Base-by-base conservation (phyloP, 1,140 invertebrate species). In the Zaprionus gabonicus region DNA sequence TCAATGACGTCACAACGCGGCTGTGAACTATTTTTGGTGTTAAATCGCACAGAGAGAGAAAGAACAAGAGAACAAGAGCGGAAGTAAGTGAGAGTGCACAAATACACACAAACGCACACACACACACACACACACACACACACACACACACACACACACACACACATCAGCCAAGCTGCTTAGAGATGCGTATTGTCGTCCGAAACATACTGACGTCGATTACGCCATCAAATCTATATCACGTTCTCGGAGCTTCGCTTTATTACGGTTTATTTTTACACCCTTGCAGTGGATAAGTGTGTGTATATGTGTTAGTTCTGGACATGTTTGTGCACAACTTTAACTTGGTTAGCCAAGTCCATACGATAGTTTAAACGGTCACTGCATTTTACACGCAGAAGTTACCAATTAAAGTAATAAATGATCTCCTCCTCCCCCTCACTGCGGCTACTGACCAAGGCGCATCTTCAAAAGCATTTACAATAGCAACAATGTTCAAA, bases 1-100 rank as follows among this genome's bases (percentile, higher is more conserved):
- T 68, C 76, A 88, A 90, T 88, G 84, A 88, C 84, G 84, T 90
- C 84, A 88, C 84, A 85, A 78, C 78, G 71, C 71, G 71, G 60
- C 73, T 69, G 56, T 51, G 62, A 17, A 63, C 63, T 55, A 60
- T 56, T 23, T 51, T 51, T 51, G 46, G 46, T 51, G 46, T 51
- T 51, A 25, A 51, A 25, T 23, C 41, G 10, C 17, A 51, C 20
- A 51, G 46, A 25, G 46, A 49, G 46, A 23, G 44, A 49, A n/a
- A 20, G 44, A 20, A 15, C 2, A 20, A 51, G 46, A 49, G 20
- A 51, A 6, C 2, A 9, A 51, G 46, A 51, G 46, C 46, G 23
- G 46, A 51, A 51, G 20, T 7, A n/a, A 51, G 46, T 51, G 46
- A 51, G 46, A 51, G 46, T 51, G 23, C 46, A 17, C 46, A 25